These are phyloP conservation scores for Hylaeus volcanicus DNA, from an alignment of 1,140 invertebrate genomes.

Conservation along the genomic window DNA sequence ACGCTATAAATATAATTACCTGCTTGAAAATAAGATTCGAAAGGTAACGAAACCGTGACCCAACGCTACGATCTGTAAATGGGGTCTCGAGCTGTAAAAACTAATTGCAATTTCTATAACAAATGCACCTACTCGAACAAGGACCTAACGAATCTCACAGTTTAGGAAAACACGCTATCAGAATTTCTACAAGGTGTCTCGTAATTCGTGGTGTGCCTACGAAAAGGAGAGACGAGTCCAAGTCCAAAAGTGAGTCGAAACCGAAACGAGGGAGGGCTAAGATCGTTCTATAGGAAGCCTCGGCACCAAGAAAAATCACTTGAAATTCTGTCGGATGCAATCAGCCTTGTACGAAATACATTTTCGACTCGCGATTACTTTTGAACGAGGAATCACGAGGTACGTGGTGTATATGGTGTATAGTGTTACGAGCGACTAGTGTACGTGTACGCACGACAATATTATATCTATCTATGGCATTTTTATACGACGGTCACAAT, in stretches of 20 bases:
- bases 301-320: no score
- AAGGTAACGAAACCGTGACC: constrained; percentile 38
- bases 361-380: neutral
- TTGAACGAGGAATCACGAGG: neutral
- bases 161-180: neutral
- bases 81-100: constrained; percentile 10
- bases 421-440: neutral
- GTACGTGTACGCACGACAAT: no score
- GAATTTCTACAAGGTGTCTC: neutral
- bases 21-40: constrained; percentile 17
- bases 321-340: no score
- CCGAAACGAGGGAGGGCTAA: no score
- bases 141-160: neutral
- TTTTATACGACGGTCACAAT: neutral
- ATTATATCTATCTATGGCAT: no score
- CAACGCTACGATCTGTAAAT: constrained; percentile 13
- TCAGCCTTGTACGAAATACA: no score
- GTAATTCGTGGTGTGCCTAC: neutral
- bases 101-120: constrained; percentile 8
- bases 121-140: constrained; percentile 29
- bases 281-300: neutral
- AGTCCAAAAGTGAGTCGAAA: neutral
- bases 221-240: neutral
- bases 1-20: constrained; percentile 43
- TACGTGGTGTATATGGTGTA: neutral